phyloP scores from a whole-genome alignment of 2,888 invertebrate genomes.

The Zygaena filipendulae region DNA sequence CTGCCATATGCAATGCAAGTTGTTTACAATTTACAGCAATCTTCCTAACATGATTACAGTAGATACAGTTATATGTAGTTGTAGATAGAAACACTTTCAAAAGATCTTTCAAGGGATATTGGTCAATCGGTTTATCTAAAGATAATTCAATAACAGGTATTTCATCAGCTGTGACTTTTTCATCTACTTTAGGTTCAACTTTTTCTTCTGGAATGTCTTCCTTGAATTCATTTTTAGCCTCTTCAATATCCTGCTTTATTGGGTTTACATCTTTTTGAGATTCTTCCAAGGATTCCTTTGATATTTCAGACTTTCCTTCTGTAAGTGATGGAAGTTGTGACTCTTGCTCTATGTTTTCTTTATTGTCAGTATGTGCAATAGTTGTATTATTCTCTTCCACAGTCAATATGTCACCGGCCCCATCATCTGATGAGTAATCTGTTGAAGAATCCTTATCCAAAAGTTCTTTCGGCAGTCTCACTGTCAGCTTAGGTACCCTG shows the following conservation, averaged over 20 bases:
- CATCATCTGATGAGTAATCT: conserved; percentile 68
- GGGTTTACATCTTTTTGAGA: conserved; percentile 15
- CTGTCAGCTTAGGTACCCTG: conserved; percentile 76
- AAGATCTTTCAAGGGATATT: conserved; percentile 76
- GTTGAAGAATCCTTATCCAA: conserved; percentile 61
- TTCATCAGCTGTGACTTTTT: conserved; percentile 54
- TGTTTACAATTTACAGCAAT: conserved; percentile 88
- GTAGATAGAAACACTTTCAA: conserved; percentile 78
- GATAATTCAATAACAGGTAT: conserved; percentile 76
- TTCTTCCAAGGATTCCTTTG: conserved; percentile 14
- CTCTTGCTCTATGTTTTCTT: too few species aligned
- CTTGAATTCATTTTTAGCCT: conserved; percentile 21
- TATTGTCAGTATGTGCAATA: conserved; percentile 17
- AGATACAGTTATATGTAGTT: conserved; percentile 78
- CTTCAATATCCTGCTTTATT: conserved; percentile 17
- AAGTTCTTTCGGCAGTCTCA: conserved; percentile 73
- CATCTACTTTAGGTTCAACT: conserved; percentile 40
- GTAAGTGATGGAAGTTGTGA: not conserved
- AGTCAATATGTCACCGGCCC: conserved; percentile 70
- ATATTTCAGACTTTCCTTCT: not conserved
- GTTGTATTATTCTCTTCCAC: conserved; percentile 60
- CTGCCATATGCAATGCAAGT: conserved; percentile 81
- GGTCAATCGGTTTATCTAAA: conserved; percentile 79
- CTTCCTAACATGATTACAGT: conserved; percentile 87
- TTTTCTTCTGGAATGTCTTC: conserved; percentile 22